These are phyloP conservation scores for Chromis chromis DNA, from an alignment of 2,797 vertebrate species.

Conservation along the genomic window DNA sequence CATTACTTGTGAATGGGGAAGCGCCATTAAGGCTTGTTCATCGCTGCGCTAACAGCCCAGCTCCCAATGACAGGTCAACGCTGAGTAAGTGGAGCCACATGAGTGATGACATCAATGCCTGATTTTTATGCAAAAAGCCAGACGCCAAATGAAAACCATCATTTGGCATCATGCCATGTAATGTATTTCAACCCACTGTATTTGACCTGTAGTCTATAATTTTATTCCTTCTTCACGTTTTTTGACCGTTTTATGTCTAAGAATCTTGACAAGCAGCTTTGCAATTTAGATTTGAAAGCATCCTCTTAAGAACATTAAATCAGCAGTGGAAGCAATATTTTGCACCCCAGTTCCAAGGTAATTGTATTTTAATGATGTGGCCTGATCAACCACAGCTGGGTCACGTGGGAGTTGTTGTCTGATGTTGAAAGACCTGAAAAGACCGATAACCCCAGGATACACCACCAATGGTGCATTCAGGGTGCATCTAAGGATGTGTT, in stretches of 20 bases:
- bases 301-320: slow-evolving; percentile 1
- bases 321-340: background rate
- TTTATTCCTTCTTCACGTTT: slow-evolving; percentile 3
- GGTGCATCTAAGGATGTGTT: background rate
- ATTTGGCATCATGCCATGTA: slow-evolving; percentile 44
- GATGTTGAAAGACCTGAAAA: background rate
- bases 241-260: background rate
- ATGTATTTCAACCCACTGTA: slow-evolving; percentile 37
- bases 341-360: background rate
- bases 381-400: background rate
- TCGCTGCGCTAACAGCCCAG: slow-evolving; percentile 57
- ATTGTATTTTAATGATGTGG: slow-evolving; percentile 4
- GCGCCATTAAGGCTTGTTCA: slow-evolving; percentile 57
- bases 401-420: background rate
- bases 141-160: slow-evolving; percentile 49
- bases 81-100: slow-evolving; percentile 51
- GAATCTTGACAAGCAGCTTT: background rate
- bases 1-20: slow-evolving; percentile 47
- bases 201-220: slow-evolving; percentile 34
- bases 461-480: background rate
- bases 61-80: slow-evolving; percentile 62
- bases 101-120: slow-evolving; percentile 57
- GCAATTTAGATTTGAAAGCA: background rate
- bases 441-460: background rate
- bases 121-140: slow-evolving; percentile 62